Percentiles rank a stretch among this genome's conserved stretches.
These are phyloP conservation scores for Sarcophaga bullata DNA, from an alignment of 1,140 invertebrate species.

Conservation along the genomic window DNA sequence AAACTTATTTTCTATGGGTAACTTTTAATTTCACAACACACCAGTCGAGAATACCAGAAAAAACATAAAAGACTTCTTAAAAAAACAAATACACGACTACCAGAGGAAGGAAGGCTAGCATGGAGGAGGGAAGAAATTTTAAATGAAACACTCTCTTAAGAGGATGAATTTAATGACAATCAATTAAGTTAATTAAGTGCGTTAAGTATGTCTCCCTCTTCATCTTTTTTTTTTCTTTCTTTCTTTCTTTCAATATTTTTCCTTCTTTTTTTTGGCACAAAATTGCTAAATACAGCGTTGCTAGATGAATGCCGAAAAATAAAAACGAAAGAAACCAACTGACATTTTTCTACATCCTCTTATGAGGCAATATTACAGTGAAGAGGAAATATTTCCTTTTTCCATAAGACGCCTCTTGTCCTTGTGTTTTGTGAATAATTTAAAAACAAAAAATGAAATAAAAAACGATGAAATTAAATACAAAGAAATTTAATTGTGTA, in stretches of 20 bases:
- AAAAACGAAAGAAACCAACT: no score
- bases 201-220: background rate
- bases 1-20: background rate
- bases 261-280: background rate
- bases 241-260: no score
- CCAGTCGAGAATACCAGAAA: background rate
- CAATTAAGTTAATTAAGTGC: constrained; percentile 41
- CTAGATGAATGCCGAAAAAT: no score
- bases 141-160: constrained; percentile 9
- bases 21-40: background rate
- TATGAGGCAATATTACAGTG: no score
- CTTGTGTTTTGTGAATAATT: no score
- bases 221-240: background rate
- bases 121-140: background rate
- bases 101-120: background rate
- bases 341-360: no score
- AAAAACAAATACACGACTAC: background rate
- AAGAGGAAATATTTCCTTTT: no score
- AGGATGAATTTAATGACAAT: constrained; percentile 38
- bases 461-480: no score
- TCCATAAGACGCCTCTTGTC: no score
- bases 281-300: background rate
- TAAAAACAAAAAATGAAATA: no score
- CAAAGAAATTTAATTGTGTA: no score
- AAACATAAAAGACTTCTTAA: background rate